Base-by-base conservation (phyloP, 2,888 invertebrate genomes). In the Eledona agricola region DNA sequence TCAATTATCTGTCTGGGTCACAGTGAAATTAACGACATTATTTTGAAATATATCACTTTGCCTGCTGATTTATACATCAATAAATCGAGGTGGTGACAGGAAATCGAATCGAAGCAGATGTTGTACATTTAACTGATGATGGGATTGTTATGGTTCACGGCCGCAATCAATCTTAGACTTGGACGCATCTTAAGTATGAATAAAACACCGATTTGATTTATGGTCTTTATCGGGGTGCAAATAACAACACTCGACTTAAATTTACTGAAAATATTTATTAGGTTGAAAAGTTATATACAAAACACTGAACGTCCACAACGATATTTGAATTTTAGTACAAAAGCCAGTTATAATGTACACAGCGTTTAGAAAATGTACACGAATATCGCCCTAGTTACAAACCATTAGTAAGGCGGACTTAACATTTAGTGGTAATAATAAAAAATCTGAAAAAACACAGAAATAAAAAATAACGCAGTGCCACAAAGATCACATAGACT, bases 241-340 rank as follows among this genome's bases (percentile, higher is more conserved):
- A 15, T 13, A 12, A 28, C 35, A 38, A 4, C 19, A 13, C n/a
- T 9, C 11, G 22, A 28, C 29, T 50, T 50, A 31, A 42, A 16
- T 50, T 49, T 49, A 49, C 29, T 46, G 46, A 52, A 52, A 52
- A 52, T 52, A 46, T 52, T 45, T 55, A 51, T 63, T 67, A 63
- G 63, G 62, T 63, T 57, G 47, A 64, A 65, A 63, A 62, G 60
- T 64, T 65, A 67, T 64, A 59, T 67, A 65, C 63, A 66, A 66
- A 66, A 66, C 62, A 65, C 63, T 57, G 58, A 64, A 50, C 59
- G 59, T 66, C 58, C 64, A 65, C 60, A 60, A 63, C 59, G 60
- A 60, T n/a, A n/a, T n/a, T n/a, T n/a, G n/a, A n/a, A n/a, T 58
- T 57, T 62, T 56, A 62, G 59, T 61, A 64, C 50, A 64, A 64